Conservation (phyloP, 1,140 invertebrate species). For the Rhyacophila brunnea region DNA sequence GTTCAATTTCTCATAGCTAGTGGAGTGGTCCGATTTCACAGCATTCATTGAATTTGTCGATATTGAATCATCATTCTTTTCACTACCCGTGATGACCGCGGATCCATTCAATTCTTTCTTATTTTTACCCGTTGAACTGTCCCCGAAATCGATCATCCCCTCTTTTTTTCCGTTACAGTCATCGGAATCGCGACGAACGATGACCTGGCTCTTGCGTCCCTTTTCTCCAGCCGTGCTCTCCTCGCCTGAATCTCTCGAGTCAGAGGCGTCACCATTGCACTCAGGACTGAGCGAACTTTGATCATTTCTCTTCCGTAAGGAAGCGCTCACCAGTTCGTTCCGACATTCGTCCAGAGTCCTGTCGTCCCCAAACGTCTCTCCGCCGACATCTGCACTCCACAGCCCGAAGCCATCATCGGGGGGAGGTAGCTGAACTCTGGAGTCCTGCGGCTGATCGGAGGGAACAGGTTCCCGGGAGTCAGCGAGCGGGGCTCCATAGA, state of each 20-base stretch:
- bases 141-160: constrained; percentile 15
- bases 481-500: constrained; percentile 25
- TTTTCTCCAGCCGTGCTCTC: constrained; percentile 12
- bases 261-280: constrained; percentile 9
- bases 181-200: no score
- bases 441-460: no score
- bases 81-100: constrained; percentile 2
- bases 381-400: constrained; percentile 16
- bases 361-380: constrained; percentile 14
- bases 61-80: constrained; percentile 17
- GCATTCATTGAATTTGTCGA: constrained; percentile 23
- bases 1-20: constrained; percentile 30
- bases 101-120: constrained; percentile 9
- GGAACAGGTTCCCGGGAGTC: constrained; percentile 12
- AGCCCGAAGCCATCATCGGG: constrained; percentile 27
- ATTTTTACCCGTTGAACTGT: constrained; percentile 10
- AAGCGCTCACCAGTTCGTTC: constrained; percentile 25
- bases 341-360: constrained; percentile 29
- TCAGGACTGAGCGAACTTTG: constrained; percentile 2
- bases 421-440: constrained; percentile 3
- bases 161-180: constrained; percentile 5
- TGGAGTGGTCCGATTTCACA: constrained; percentile 27
- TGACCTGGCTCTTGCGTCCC: no score
- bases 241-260: not conserved
- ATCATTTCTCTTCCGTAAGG: constrained; percentile 11